A percentile compares a stretch with the other conserved stretches of the same genome.
phyloP scores from a whole-genome alignment of 2,797 vertebrate species.

The Hydrocynus forskahlii region DNA sequence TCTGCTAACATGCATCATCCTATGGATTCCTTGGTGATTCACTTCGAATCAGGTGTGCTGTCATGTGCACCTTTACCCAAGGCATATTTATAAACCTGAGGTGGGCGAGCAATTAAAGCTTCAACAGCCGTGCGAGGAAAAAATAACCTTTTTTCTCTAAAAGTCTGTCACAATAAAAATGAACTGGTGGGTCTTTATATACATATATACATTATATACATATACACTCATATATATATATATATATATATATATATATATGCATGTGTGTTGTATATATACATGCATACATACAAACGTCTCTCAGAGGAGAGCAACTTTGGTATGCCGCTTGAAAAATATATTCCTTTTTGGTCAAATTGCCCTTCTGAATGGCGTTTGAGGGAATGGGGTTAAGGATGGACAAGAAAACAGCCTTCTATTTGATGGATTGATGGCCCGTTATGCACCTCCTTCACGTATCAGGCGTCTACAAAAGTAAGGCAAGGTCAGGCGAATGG shows the following conservation, averaged over 20 bases:
- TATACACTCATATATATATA: no score
- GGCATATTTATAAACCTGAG: slow-evolving; percentile 44
- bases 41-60: slow-evolving; percentile 1
- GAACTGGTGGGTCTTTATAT: no score
- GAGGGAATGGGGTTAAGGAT: slow-evolving; percentile 7
- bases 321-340: not conserved
- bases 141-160: not conserved
- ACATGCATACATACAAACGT: no score
- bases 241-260: no score
- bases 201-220: no score
- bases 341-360: not conserved
- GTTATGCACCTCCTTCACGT: slow-evolving; percentile 32
- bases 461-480: slow-evolving; percentile 32
- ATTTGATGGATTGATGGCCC: slow-evolving; percentile 42
- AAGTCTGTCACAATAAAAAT: slow-evolving; percentile 25
- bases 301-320: no score
- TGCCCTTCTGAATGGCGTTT: slow-evolving; percentile 4
- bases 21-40: slow-evolving; percentile 23
- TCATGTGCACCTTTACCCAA: slow-evolving; percentile 17
- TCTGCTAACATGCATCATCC: slow-evolving; percentile 17
- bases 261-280: no score
- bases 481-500: slow-evolving; percentile 46
- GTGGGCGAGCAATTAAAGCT: slow-evolving; percentile 43
- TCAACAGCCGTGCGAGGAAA: slow-evolving; percentile 12
- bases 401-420: not conserved